phyloP scores from a whole-genome alignment of 2,888 invertebrate species.

The Rotaria macrura region DNA sequence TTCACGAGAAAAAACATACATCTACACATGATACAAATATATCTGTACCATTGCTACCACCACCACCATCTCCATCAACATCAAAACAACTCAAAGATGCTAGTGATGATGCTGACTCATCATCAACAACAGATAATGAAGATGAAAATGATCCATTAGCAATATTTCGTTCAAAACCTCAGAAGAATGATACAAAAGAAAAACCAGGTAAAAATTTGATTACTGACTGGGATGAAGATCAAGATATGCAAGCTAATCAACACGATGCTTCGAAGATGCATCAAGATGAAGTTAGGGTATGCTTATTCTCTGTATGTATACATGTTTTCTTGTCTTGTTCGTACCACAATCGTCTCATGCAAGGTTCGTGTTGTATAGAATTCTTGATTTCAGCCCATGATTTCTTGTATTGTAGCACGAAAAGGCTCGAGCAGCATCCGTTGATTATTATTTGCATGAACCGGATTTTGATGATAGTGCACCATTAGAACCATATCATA shows the following conservation, averaged over 20 bases:
- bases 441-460: slow-evolving; percentile 5
- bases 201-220: neutral
- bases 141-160: slow-evolving; percentile 10
- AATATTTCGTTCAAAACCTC: neutral
- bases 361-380: neutral
- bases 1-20: neutral
- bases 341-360: neutral
- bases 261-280: neutral
- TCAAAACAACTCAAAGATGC: neutral
- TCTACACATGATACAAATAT: neutral
- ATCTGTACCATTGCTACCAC: neutral
- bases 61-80: neutral
- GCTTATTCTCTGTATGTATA: neutral
- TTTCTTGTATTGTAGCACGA: neutral
- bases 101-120: neutral
- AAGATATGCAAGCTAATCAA: neutral
- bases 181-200: neutral
- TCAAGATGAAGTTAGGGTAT: neutral
- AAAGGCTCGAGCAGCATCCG: neutral
- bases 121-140: neutral
- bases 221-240: neutral
- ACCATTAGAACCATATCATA: slow-evolving; percentile 7
- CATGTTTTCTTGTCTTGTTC: neutral
- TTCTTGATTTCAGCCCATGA: neutral
- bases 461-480: neutral